Conservation (phyloP, 2,888 invertebrate genomes). For the Diaperis boleti region DNA sequence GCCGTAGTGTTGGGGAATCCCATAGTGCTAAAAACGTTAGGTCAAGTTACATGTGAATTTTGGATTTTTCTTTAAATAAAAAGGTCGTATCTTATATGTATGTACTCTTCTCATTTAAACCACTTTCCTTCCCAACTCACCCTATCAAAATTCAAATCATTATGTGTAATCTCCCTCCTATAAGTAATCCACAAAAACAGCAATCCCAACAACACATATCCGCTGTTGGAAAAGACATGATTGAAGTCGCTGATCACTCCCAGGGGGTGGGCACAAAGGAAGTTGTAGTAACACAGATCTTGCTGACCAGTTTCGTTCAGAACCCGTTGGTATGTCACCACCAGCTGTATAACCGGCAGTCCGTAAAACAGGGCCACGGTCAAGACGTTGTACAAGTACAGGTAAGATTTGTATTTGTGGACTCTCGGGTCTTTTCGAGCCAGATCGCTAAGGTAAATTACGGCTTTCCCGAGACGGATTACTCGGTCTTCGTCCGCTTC, state of each 20-base stretch:
- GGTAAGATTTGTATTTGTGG: constrained; percentile 73
- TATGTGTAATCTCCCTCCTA: constrained; percentile 67
- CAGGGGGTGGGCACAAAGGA: constrained; percentile 86
- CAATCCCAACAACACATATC: constrained; percentile 83
- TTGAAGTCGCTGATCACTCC: constrained; percentile 85
- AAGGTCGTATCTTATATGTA: too few relatives aligned
- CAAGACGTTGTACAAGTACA: constrained; percentile 81
- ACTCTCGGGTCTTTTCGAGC: constrained; percentile 74
- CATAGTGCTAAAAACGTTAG: constrained; percentile 71
- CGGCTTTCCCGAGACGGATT: constrained; percentile 65
- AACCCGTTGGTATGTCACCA: constrained; percentile 83
- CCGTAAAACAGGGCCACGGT: constrained; percentile 89
- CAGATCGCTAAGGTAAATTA: constrained; percentile 73
- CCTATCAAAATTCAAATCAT: constrained; percentile 62
- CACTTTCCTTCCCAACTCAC: constrained; percentile 57
- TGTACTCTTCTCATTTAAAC: too few relatives aligned
- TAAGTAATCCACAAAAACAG: constrained; percentile 81
- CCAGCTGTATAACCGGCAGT: constrained; percentile 86
- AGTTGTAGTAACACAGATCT: constrained; percentile 92
- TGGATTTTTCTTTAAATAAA: too few relatives aligned
- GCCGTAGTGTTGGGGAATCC: constrained; percentile 85
- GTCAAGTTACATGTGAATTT: not conserved
- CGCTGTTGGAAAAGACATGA: constrained; percentile 87
- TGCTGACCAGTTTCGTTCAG: constrained; percentile 85
- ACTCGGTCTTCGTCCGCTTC: constrained; percentile 67